Percentiles rank a stretch among this genome's conserved stretches.
phyloP scores from a whole-genome alignment of 2,888 invertebrate genomes.

The Pardosa pseudoannulata region DNA sequence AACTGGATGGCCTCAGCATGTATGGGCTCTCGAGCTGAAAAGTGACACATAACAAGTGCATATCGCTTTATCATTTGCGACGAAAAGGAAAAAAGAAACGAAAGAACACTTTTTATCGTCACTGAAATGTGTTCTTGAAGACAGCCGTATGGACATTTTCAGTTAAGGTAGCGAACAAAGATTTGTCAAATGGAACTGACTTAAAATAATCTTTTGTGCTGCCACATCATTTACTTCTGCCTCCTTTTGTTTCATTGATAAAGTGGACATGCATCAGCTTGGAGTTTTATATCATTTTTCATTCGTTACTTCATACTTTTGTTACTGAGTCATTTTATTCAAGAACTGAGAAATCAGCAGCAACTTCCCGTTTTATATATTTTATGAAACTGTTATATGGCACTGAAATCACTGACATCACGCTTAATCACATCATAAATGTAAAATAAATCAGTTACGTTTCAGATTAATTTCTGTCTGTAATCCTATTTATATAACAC shows the following conservation, averaged over 20 bases:
- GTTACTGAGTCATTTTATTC: too few species aligned
- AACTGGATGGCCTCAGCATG: constrained; percentile 98
- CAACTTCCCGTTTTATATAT: too few species aligned
- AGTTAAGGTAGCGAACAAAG: neutral
- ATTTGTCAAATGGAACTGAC: neutral
- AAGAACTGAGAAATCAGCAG: too few species aligned
- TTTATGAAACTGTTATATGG: too few species aligned
- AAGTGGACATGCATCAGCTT: neutral
- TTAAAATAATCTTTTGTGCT: neutral
- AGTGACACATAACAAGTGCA: constrained; percentile 70
- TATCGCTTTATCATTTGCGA: neutral
- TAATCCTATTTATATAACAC: too few species aligned
- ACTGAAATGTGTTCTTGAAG: neutral
- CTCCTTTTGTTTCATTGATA: neutral
- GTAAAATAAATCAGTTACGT: too few species aligned
- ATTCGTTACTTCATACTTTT: neutral
- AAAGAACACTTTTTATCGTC: neutral
- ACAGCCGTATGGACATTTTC: neutral
- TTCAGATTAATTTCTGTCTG: too few species aligned
- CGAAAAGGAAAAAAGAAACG: too few species aligned
- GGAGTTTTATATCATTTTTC: neutral
- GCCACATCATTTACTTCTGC: neutral
- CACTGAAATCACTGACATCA: too few species aligned
- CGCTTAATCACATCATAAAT: too few species aligned
- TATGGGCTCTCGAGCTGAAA: constrained; percentile 88